Evolutionary conservation across 1,140 invertebrate genomes (phyloP).

Genomic region (Drosophila murphyi): DNA sequence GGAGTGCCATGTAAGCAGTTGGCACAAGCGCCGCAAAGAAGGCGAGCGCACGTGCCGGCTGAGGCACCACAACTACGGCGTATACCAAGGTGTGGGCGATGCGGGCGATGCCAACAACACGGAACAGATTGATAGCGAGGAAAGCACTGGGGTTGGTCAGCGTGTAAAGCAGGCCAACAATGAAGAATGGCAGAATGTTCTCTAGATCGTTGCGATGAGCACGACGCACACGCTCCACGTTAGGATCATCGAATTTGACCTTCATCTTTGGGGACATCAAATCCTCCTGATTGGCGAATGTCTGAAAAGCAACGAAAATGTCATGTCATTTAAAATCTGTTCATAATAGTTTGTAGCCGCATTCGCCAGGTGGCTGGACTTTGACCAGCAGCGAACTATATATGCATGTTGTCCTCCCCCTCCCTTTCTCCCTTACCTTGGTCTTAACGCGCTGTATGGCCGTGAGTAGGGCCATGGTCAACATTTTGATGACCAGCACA

Average conservation of each 20-base stretch:
- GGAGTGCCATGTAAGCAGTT: constrained; percentile 86
- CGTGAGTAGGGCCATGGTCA: constrained; percentile 87
- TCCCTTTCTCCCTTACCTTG: constrained; percentile 84
- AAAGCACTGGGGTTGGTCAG: constrained; percentile 86
- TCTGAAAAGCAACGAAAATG: constrained; percentile 81
- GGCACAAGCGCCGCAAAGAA: constrained; percentile 85
- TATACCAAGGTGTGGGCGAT: constrained; percentile 88
- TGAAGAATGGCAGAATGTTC: constrained; percentile 88
- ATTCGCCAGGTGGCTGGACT: constrained; percentile 36
- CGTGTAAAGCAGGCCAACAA: constrained; percentile 87
- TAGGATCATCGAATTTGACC: constrained; percentile 85
- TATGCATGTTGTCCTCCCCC: background rate
- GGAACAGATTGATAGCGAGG: constrained; percentile 87
- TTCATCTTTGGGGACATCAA: constrained; percentile 81
- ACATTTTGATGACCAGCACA: constrained; percentile 87
- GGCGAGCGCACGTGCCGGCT: constrained; percentile 86
- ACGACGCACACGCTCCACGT: constrained; percentile 87
- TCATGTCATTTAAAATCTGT: background rate
- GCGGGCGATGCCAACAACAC: constrained; percentile 86
- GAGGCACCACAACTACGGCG: constrained; percentile 85
- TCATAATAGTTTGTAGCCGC: constrained; percentile 3
- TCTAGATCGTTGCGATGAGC: constrained; percentile 90
- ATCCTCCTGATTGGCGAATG: constrained; percentile 87
- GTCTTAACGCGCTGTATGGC: constrained; percentile 85
- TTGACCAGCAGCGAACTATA: constrained; percentile 24